phyloP scores from a whole-genome alignment of 2,113 vertebrate species.

The Peucedramus taeniatus region DNA sequence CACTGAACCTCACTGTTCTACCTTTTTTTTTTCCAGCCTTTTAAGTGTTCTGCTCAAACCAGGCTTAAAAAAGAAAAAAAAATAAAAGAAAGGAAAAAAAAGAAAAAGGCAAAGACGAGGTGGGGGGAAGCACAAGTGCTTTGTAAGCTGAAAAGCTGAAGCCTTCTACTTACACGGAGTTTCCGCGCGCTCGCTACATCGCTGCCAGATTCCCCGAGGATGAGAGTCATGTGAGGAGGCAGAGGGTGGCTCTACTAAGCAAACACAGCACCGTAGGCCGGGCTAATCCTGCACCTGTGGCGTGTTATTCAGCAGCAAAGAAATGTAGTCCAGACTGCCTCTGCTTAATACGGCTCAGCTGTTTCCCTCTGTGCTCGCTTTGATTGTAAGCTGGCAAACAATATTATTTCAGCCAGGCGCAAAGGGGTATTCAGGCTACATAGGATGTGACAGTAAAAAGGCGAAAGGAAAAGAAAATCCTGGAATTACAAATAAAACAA shows the following conservation, averaged over 20 bases:
- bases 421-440: slow-evolving; percentile 27
- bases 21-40: neutral
- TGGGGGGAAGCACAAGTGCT: neutral
- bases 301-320: slow-evolving; percentile 69
- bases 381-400: slow-evolving; percentile 70
- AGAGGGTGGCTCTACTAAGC: slow-evolving; percentile 63
- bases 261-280: slow-evolving; percentile 65
- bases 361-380: slow-evolving; percentile 67
- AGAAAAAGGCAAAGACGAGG: fast-evolving
- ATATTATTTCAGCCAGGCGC: slow-evolving; percentile 35
- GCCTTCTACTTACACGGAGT: slow-evolving; percentile 43
- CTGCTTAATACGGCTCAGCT: slow-evolving; percentile 77
- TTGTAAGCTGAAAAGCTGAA: slow-evolving; percentile 29
- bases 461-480: slow-evolving; percentile 49
- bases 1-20: neutral
- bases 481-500: slow-evolving; percentile 14
- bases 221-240: slow-evolving; percentile 71
- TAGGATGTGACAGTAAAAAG: slow-evolving; percentile 53
- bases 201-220: slow-evolving; percentile 36
- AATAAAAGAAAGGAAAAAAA: neutral
- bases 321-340: slow-evolving; percentile 52
- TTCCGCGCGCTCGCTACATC: neutral
- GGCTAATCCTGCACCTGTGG: slow-evolving; percentile 87
- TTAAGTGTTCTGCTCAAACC: neutral
- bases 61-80: neutral